phyloP scores from a whole-genome alignment of 2,113 vertebrate genomes.

The Oncorhynchus gorbuscha region DNA sequence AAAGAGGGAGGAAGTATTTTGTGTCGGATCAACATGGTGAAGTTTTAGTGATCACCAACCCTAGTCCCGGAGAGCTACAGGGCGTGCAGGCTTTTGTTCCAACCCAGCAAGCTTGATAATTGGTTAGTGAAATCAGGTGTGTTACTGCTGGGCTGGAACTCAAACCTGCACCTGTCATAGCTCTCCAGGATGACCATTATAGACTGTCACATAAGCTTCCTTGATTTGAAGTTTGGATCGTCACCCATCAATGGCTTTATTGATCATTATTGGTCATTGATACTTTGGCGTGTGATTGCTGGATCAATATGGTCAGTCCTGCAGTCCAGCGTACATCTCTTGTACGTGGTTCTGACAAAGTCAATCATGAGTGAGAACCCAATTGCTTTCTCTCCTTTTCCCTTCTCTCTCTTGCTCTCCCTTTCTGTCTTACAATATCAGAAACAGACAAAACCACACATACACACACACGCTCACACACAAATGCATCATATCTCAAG shows the following conservation, averaged over 20 bases:
- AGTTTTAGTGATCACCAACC: no score
- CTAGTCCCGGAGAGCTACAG: not conserved
- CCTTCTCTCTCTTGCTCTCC: not conserved
- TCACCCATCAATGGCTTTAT: conserved; percentile 19
- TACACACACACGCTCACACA: conserved; percentile 11
- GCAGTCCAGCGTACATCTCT: conserved; percentile 33
- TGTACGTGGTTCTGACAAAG: not conserved
- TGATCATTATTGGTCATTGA: conserved; percentile 56
- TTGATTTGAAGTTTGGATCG: no score
- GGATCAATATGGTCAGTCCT: conserved; percentile 57
- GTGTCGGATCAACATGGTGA: no score
- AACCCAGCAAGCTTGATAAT: not conserved
- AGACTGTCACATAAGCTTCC: no score
- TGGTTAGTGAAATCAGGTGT: not conserved
- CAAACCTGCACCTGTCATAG: not conserved
- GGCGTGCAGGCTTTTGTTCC: not conserved
- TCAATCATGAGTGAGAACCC: not conserved
- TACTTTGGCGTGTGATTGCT: conserved; percentile 43
- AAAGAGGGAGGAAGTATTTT: no score
- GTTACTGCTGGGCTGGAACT: not conserved
- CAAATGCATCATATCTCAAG: not conserved
- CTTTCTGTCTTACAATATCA: not conserved
- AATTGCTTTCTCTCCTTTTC: not conserved
- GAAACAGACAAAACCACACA: not conserved
- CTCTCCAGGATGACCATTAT: not conserved